Percentiles rank a stretch among this genome's conserved stretches.
phyloP scores from a whole-genome alignment of 2,797 vertebrate species.

The Moxostoma hubbsi region DNA sequence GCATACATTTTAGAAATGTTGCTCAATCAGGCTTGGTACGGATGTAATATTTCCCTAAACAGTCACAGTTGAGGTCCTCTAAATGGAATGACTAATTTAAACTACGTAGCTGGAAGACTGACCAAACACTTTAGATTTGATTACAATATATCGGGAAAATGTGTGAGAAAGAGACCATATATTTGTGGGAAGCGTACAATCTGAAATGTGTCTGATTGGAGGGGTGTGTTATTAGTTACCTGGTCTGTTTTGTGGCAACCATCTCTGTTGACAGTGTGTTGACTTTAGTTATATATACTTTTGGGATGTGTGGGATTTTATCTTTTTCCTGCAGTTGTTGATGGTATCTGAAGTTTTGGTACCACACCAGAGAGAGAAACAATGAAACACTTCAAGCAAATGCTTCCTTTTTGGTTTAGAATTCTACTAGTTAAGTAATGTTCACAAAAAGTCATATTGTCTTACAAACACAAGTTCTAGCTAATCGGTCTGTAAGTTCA shows the following conservation, averaged over 20 bases:
- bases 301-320: conserved; percentile 35
- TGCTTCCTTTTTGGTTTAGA: too few relatives aligned
- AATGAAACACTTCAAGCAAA: too few relatives aligned
- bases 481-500: too few relatives aligned
- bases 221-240: conserved; percentile 60
- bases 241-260: conserved; percentile 76
- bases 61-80: not conserved
- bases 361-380: too few relatives aligned
- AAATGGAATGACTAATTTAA: conserved; percentile 8
- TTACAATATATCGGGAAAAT: not conserved
- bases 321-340: not conserved
- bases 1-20: not conserved
- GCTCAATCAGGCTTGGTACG: not conserved
- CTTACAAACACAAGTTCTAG: too few relatives aligned
- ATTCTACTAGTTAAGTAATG: too few relatives aligned
- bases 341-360: too few relatives aligned
- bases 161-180: not conserved
- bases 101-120: not conserved
- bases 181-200: not conserved
- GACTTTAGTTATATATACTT: conserved; percentile 36
- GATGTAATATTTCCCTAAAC: not conserved
- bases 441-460: too few relatives aligned
- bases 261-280: conserved; percentile 55
- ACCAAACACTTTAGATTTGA: not conserved
- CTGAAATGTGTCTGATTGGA: not conserved